phyloP scores from a whole-genome alignment of 2,888 invertebrate species.

The Chrysolina haemoptera region DNA sequence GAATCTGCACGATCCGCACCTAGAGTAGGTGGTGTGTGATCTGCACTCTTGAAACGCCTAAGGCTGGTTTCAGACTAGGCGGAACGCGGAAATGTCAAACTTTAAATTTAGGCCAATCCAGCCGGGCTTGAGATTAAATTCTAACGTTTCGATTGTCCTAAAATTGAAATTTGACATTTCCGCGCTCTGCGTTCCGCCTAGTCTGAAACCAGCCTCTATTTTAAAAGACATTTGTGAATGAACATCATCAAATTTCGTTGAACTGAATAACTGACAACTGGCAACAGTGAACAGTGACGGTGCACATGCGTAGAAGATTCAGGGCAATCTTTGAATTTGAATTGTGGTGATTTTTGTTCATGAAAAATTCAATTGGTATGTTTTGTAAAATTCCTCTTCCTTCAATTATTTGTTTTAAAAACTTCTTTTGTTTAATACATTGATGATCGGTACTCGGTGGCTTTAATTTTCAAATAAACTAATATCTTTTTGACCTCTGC shows the following conservation, averaged over 20 bases:
- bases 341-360: constrained; percentile 27
- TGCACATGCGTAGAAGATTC: constrained; percentile 37
- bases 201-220: too few relatives aligned
- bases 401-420: neutral
- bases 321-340: constrained; percentile 40
- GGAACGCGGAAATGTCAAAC: too few relatives aligned
- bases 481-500: constrained; percentile 35
- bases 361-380: constrained; percentile 21
- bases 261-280: constrained; percentile 15
- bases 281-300: neutral
- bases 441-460: neutral
- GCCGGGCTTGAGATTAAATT: too few relatives aligned
- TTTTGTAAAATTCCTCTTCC: neutral
- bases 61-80: too few relatives aligned
- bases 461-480: constrained; percentile 19
- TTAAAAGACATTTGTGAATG: too few relatives aligned
- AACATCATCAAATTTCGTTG: neutral
- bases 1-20: too few relatives aligned
- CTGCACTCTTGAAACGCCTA: too few relatives aligned
- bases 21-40: too few relatives aligned
- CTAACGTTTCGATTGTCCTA: too few relatives aligned
- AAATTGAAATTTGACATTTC: too few relatives aligned
- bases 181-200: too few relatives aligned
- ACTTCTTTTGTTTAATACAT: neutral
- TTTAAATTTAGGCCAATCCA: too few relatives aligned